Base-by-base conservation (phyloP, 2,888 invertebrate species). In the Nomada goodeniana region DNA sequence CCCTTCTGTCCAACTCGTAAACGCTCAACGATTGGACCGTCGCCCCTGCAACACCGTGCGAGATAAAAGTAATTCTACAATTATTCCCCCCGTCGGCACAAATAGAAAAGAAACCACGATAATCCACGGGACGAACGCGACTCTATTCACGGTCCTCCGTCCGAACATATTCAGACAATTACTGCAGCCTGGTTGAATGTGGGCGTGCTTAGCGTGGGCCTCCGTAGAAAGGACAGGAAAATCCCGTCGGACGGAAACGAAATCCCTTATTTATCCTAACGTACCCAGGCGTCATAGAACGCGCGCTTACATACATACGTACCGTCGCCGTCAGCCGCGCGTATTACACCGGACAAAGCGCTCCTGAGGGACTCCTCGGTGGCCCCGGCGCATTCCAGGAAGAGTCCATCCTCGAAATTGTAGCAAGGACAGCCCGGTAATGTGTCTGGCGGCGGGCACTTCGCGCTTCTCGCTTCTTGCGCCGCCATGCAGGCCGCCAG, bases 331-430 rank as follows among this genome's bases (percentile, higher is more conserved):
- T 57, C 95, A 89, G 95, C 95, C 91, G 96, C 96, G 92, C 96
- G 96, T 89, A 96, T 83, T 53, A 93, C 92, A 63, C 91, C 91
- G 71, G 91, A 95, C 89, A 98, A 94, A 57, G 97, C 96, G 89
- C 95, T 95, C 92, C 96, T 96, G 88, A 98, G 95, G 65, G 97
- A 96, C 84, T 95, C 95, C 61, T 97, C 96, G 72, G 97, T 97
- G 61, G 97, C 97, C 70, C 97, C 97, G 59, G 98, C 97, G 93
- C 98, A 98, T 94, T 98, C 98, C 91, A 98, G 95, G 94, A 97
- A 98, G 84, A 98, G 95, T 80, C 98, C 98, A 95, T 98, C 98
- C 94, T 98, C 98, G 94, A 98, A 97, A 94, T 97, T 97, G 95
- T 98, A 98, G 94, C 98, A 98, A 9, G 98, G 97, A 94, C 98